Conservation (phyloP, 2,888 invertebrate species). For the Lepidocyrtoides sp. region DNA sequence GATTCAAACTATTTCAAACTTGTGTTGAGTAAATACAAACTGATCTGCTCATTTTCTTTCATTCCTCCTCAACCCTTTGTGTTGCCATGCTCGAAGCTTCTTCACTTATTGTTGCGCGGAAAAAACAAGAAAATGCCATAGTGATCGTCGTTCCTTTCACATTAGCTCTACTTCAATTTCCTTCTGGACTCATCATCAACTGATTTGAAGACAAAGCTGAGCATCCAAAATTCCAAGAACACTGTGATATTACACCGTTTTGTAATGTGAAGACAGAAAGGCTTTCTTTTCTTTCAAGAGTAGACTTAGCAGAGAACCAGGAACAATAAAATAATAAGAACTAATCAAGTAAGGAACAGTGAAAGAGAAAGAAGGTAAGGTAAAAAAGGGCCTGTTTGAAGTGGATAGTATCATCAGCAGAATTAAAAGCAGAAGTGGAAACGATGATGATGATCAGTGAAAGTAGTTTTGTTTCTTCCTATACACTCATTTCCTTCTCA, state of each 20-base stretch:
- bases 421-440: conserved; percentile 10
- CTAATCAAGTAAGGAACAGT: conserved; percentile 39
- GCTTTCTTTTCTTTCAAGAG: background rate
- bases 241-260: background rate
- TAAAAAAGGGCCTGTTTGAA: background rate
- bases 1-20: conserved; percentile 57
- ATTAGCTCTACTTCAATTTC: conserved; percentile 19
- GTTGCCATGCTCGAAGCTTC: background rate
- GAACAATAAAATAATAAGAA: background rate
- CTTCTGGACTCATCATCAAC: conserved; percentile 45
- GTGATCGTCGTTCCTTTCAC: too few species aligned
- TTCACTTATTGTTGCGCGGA: too few species aligned
- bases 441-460: conserved; percentile 19
- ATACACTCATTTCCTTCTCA: background rate
- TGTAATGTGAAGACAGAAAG: background rate
- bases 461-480: conserved; percentile 1
- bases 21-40: conserved; percentile 59
- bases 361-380: background rate
- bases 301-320: background rate
- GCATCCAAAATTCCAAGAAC: background rate
- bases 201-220: background rate
- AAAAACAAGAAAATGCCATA: too few species aligned
- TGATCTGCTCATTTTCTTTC: conserved; percentile 31
- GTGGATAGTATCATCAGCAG: background rate
- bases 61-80: background rate